A percentile compares a stretch with the other conserved stretches of the same genome.
Conservation (phyloP, 2,113 vertebrate genomes). For the Numida meleagris region DNA sequence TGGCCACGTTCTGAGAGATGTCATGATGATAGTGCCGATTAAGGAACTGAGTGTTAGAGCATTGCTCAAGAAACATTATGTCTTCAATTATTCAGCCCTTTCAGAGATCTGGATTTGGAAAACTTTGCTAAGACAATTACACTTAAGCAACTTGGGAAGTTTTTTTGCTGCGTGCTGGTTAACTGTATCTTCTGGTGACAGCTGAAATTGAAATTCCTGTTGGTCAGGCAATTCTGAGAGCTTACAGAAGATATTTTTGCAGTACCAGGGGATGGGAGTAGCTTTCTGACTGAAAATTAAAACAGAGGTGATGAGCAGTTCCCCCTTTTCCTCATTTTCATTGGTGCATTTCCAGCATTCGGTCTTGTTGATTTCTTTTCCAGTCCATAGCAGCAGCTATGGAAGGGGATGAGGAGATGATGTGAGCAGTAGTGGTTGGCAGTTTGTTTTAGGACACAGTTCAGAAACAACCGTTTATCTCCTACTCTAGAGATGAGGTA, state of each 20-base stretch:
- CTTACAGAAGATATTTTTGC: background rate
- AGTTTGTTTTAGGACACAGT: background rate
- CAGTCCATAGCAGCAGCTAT: background rate
- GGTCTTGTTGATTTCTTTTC: background rate
- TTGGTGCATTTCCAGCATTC: background rate
- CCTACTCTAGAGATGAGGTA: background rate
- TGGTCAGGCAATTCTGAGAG: background rate
- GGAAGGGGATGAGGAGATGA: background rate
- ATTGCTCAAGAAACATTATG: background rate
- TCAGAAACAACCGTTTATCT: background rate
- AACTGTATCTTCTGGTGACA: background rate
- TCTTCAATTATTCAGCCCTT: background rate
- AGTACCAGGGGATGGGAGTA: background rate
- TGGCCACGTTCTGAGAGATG: background rate
- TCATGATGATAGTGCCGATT: accelerated
- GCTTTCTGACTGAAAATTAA: background rate
- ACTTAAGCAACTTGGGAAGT: background rate
- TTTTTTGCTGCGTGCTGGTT: background rate
- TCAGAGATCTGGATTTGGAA: background rate
- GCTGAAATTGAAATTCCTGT: background rate
- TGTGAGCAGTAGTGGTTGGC: background rate
- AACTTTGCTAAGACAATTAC: background rate
- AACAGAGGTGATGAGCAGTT: background rate
- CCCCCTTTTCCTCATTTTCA: background rate
- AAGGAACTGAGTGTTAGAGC: background rate